Evolutionary conservation across 2,888 invertebrate species (phyloP).

Genomic region (Cinara cedri): DNA sequence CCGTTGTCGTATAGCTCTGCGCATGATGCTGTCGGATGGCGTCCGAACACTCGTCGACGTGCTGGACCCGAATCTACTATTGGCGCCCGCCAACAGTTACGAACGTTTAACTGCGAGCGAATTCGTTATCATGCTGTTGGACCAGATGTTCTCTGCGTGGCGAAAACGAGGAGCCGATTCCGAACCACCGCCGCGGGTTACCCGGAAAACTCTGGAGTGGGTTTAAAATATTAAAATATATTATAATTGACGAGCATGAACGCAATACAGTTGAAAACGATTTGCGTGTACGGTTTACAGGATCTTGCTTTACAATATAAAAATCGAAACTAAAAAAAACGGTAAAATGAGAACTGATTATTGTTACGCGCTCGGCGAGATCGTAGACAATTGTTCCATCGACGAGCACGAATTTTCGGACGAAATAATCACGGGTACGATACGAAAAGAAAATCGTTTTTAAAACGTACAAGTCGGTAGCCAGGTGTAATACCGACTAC

Average conservation of each 20-base stretch:
- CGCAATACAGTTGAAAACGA: not conserved
- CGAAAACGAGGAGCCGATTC: not conserved
- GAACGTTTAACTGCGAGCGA: conserved; percentile 6
- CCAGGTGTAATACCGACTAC: too few relatives aligned
- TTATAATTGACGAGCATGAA: too few relatives aligned
- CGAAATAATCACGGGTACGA: conserved; percentile 18
- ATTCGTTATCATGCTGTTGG: conserved; percentile 10
- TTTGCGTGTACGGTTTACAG: conserved; percentile 5
- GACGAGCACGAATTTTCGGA: not conserved
- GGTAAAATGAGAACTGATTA: conserved; percentile 18
- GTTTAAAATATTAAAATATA: too few relatives aligned
- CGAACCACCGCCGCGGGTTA: not conserved
- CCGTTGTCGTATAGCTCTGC: not conserved
- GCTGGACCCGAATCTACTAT: conserved; percentile 14
- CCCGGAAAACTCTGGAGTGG: conserved; percentile 5
- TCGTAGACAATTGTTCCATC: conserved; percentile 12
- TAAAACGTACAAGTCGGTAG: too few relatives aligned
- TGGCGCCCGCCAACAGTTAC: not conserved
- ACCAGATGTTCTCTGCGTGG: conserved; percentile 8
- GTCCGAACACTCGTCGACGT: not conserved
- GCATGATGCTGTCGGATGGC: conserved; percentile 19
- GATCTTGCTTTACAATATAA: conserved; percentile 4
- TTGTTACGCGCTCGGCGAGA: conserved; percentile 27
- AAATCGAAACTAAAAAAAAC: conserved; percentile 19
- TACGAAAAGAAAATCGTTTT: too few relatives aligned